Conservation (phyloP, 1,140 invertebrate species). For the Phymastichus coffea region DNA sequence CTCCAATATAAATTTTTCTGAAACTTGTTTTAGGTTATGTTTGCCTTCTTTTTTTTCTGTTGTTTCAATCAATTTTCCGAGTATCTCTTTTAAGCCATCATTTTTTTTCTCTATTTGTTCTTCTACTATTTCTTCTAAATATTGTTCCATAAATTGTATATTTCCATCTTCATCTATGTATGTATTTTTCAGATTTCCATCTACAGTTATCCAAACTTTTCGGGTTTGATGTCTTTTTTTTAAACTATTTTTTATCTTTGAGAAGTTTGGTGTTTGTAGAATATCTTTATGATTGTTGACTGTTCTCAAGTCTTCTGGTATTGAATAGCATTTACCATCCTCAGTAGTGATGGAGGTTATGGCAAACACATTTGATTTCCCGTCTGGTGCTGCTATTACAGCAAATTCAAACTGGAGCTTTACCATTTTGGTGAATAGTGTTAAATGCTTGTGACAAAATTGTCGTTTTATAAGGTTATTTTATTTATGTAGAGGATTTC, state of each 20-base stretch:
- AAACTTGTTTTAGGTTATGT: conserved; percentile 1
- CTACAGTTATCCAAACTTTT: conserved; percentile 37
- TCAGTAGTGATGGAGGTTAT: conserved; percentile 39
- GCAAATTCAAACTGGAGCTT: conserved; percentile 41
- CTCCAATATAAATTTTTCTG: conserved; percentile 15
- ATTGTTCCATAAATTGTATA: background rate
- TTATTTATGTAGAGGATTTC: no score
- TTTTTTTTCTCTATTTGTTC: background rate
- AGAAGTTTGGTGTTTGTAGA: conserved; percentile 29
- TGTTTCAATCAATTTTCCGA: background rate
- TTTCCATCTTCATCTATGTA: conserved; percentile 15
- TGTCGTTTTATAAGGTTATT: conserved; percentile 26
- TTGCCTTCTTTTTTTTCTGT: background rate
- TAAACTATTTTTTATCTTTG: conserved; percentile 39
- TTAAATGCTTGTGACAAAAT: background rate
- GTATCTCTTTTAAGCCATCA: background rate
- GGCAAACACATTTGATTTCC: conserved; percentile 40
- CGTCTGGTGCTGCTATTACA: conserved; percentile 33
- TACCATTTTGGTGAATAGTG: conserved; percentile 33
- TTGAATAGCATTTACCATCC: conserved; percentile 29
- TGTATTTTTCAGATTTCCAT: background rate
- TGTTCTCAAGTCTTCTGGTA: conserved; percentile 36
- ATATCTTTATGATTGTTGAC: conserved; percentile 13
- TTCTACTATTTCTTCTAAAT: background rate
- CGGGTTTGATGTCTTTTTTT: conserved; percentile 42